phyloP scores from a whole-genome alignment of 1,140 invertebrate genomes.

The Chrysoperla carnea region DNA sequence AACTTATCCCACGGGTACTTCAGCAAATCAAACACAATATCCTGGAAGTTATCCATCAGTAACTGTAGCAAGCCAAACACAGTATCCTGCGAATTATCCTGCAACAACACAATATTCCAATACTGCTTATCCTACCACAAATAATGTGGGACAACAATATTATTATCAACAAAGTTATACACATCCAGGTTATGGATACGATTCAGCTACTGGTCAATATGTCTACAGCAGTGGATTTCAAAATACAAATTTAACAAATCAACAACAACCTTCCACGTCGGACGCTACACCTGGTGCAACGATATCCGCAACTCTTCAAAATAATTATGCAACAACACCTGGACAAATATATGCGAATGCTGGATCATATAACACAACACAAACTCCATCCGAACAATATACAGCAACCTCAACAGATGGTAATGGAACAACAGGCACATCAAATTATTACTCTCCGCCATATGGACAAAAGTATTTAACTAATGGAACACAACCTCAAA shows the following conservation, averaged over 20 bases:
- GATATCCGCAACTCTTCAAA: not conserved
- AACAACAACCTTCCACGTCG: not conserved
- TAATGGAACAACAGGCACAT: constrained; percentile 9
- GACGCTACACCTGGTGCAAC: not conserved
- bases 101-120: too few species aligned
- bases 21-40: too few species aligned
- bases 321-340: not conserved
- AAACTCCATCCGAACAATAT: constrained; percentile 22
- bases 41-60: too few species aligned
- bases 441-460: constrained; percentile 28
- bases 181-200: too few species aligned
- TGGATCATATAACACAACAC: constrained; percentile 20
- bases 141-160: too few species aligned
- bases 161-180: too few species aligned
- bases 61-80: too few species aligned
- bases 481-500: not conserved
- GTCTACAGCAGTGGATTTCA: not conserved
- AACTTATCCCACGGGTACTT: too few species aligned
- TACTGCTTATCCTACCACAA: too few species aligned
- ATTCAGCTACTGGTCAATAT: too few species aligned
- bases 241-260: not conserved
- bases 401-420: constrained; percentile 14
- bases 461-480: constrained; percentile 24
- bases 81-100: too few species aligned
- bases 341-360: constrained; percentile 18